These are phyloP conservation scores for Halcyon leucocephala DNA, from an alignment of 2,797 vertebrate species.

Conservation along the genomic window DNA sequence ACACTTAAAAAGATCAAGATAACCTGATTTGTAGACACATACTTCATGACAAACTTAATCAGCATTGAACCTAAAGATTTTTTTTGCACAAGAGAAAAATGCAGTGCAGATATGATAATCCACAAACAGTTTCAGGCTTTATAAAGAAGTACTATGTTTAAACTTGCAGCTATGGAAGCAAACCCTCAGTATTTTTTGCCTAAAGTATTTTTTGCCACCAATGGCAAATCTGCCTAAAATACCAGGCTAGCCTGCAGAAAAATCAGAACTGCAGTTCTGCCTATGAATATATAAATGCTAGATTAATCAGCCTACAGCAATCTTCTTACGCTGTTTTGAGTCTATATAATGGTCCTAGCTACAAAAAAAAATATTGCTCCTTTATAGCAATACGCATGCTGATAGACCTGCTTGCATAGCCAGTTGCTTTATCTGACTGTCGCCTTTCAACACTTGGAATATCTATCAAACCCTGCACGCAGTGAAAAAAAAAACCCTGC, in stretches of 20 bases:
- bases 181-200: not conserved
- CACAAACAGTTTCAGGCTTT: not conserved
- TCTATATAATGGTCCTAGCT: not conserved
- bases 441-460: not conserved
- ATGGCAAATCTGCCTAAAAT: not conserved
- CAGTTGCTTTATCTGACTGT: not conserved
- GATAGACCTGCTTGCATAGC: not conserved
- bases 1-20: slow-evolving; percentile 7
- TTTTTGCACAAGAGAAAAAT: slow-evolving; percentile 16
- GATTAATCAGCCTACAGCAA: not conserved
- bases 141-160: not conserved
- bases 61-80: not conserved
- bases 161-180: not conserved
- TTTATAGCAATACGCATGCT: not conserved
- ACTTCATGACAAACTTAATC: slow-evolving; percentile 31
- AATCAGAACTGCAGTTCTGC: not conserved
- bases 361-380: not conserved
- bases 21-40: not conserved
- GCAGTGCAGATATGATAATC: not conserved
- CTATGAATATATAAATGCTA: not conserved
- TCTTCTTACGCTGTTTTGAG: not conserved
- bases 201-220: not conserved
- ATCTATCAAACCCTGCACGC: not conserved
- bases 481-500: not conserved
- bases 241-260: not conserved